Evolutionary conservation across 2,888 invertebrate genomes (phyloP).

Genomic region (Parascotia fuliginaria): DNA sequence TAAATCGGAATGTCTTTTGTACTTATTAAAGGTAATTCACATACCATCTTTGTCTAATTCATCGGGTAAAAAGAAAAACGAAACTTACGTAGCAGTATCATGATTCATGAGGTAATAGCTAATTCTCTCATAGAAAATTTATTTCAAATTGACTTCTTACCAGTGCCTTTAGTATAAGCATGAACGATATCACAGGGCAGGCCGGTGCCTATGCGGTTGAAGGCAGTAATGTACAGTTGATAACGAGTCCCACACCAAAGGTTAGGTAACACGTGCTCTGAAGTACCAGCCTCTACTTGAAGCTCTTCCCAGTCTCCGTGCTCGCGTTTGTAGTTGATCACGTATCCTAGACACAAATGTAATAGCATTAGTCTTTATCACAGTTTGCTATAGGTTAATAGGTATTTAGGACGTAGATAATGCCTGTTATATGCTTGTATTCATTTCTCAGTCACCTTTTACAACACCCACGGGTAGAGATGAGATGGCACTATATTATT

Average conservation of each 20-base stretch:
- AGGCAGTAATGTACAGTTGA: conserved; percentile 95
- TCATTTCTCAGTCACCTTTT: too few relatives aligned
- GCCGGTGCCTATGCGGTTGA: conserved; percentile 95
- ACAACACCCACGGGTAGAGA: too few relatives aligned
- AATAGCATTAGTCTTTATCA: too few relatives aligned
- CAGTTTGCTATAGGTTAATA: too few relatives aligned
- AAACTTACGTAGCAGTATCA: too few relatives aligned
- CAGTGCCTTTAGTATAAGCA: conserved; percentile 92
- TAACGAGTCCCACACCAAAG: conserved; percentile 95
- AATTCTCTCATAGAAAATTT: background rate
- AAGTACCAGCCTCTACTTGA: conserved; percentile 93
- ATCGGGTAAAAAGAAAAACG: background rate
- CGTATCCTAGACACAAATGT: conserved; percentile 87
- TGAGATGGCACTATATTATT: too few relatives aligned
- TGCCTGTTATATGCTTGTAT: too few relatives aligned
- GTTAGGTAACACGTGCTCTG: conserved; percentile 92
- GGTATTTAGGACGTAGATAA: too few relatives aligned
- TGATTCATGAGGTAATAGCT: too few relatives aligned
- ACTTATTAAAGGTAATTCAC: too few relatives aligned
- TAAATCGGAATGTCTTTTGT: too few relatives aligned
- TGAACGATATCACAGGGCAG: conserved; percentile 95
- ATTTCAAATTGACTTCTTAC: conserved; percentile 61
- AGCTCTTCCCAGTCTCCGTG: conserved; percentile 97
- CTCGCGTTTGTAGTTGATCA: conserved; percentile 95
- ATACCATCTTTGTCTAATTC: too few relatives aligned